A percentile compares a stretch with the other conserved stretches of the same genome.
Conservation (phyloP, 2,888 invertebrate genomes). For the Erebia aethiops region DNA sequence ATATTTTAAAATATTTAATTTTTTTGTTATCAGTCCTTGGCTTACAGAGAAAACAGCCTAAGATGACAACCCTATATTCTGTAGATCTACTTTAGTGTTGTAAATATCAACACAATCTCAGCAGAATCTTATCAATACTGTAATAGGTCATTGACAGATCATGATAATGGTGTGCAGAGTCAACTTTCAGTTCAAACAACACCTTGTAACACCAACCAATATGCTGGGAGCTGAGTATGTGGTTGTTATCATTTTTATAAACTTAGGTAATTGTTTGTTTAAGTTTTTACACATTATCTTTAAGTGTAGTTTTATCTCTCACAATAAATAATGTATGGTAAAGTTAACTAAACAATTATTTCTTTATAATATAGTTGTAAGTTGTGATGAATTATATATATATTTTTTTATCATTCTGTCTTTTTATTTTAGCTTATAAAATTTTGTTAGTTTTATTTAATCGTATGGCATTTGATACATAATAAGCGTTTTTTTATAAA, state of each 20-base stretch:
- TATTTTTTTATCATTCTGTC: background rate
- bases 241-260: constrained; percentile 39
- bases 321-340: constrained; percentile 37
- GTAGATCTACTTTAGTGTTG: background rate
- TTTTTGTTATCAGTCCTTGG: background rate
- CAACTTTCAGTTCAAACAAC: constrained; percentile 30
- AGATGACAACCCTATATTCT: background rate
- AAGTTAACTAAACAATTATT: constrained; percentile 27
- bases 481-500: too few species aligned
- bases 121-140: constrained; percentile 42
- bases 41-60: background rate
- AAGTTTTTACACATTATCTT: constrained; percentile 43
- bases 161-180: constrained; percentile 34
- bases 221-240: constrained; percentile 12
- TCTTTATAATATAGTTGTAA: background rate
- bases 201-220: constrained; percentile 22
- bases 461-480: too few species aligned
- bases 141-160: constrained; percentile 45
- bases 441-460: too few species aligned
- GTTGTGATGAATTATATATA: constrained; percentile 3
- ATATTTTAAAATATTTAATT: background rate
- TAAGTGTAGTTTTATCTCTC: constrained; percentile 42
- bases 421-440: background rate
- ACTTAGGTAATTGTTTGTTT: constrained; percentile 43
- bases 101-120: constrained; percentile 30